Evolutionary conservation across 2,113 vertebrate genomes (phyloP).

Genomic region (Sphaerodactylus townsendi): DNA sequence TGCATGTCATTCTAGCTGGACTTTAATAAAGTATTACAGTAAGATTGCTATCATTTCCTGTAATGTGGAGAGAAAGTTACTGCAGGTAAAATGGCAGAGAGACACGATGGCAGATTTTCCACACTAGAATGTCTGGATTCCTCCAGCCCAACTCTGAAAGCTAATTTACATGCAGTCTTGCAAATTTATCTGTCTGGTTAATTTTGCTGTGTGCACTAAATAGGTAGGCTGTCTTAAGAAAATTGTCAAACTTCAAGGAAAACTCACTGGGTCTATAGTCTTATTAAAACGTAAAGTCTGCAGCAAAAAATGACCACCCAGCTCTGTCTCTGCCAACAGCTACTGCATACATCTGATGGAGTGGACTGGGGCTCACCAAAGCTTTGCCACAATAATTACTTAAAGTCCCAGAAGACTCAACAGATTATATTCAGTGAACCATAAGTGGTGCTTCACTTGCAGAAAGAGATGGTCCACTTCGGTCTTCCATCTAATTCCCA

Average conservation of each 20-base stretch:
- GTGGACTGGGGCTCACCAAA: too few species aligned
- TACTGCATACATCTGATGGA: too few species aligned
- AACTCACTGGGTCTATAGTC: background rate
- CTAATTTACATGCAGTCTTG: constrained; percentile 8
- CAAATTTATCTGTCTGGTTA: background rate
- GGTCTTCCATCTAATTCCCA: too few species aligned
- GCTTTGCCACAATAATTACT: too few species aligned
- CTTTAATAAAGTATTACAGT: constrained; percentile 37
- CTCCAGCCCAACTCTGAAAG: background rate
- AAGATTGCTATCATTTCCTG: constrained; percentile 14
- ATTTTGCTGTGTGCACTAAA: background rate
- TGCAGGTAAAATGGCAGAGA: constrained; percentile 24
- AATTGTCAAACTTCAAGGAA: background rate
- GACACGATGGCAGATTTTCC: constrained; percentile 18
- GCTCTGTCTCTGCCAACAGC: too few species aligned
- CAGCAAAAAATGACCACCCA: background rate
- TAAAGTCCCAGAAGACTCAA: too few species aligned
- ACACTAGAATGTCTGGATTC: background rate
- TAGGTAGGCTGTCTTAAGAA: background rate
- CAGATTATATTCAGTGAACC: too few species aligned
- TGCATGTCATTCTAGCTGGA: constrained; percentile 1
- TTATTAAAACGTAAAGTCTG: background rate
- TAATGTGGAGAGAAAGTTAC: constrained; percentile 8
- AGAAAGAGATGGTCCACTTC: too few species aligned
- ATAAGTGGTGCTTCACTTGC: too few species aligned